Evolutionary conservation across 2,113 vertebrate genomes (phyloP).

Genomic region (Petroica traversi): DNA sequence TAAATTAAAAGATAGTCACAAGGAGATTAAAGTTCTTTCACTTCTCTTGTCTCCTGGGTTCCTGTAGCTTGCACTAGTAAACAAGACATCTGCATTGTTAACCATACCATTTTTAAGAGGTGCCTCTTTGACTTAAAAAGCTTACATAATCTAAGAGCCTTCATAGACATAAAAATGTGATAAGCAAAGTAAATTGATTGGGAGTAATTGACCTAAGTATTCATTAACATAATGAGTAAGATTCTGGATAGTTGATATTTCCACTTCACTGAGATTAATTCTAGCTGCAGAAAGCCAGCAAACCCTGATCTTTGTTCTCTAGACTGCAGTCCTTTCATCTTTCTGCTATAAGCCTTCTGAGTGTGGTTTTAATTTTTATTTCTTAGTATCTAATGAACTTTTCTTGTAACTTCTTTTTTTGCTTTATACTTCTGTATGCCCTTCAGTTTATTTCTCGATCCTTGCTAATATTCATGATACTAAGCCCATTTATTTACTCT

Average conservation of each 20-base stretch:
- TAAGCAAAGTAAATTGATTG: neutral
- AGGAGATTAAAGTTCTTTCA: neutral
- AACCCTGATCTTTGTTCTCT: neutral
- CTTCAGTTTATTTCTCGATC: neutral
- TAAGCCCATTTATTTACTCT: neutral
- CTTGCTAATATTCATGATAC: neutral
- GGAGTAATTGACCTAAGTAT: neutral
- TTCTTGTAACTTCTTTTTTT: neutral
- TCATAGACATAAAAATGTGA: neutral
- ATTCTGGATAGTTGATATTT: neutral
- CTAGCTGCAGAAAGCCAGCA: neutral
- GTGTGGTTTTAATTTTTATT: neutral
- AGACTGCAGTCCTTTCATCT: neutral
- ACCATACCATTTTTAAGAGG: neutral
- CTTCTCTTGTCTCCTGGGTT: neutral
- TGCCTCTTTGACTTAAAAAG: neutral
- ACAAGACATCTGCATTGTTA: neutral
- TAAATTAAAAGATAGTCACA: neutral
- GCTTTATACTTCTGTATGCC: neutral
- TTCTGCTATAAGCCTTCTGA: neutral
- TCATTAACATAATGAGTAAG: neutral
- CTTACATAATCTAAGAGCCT: neutral
- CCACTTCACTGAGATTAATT: neutral
- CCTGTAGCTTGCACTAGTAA: neutral
- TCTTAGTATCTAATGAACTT: neutral